A percentile compares a stretch with the other conserved stretches of the same genome.
Evolutionary conservation across 2,797 vertebrate species (phyloP).

Genomic region (Semaprochilodus insignis): DNA sequence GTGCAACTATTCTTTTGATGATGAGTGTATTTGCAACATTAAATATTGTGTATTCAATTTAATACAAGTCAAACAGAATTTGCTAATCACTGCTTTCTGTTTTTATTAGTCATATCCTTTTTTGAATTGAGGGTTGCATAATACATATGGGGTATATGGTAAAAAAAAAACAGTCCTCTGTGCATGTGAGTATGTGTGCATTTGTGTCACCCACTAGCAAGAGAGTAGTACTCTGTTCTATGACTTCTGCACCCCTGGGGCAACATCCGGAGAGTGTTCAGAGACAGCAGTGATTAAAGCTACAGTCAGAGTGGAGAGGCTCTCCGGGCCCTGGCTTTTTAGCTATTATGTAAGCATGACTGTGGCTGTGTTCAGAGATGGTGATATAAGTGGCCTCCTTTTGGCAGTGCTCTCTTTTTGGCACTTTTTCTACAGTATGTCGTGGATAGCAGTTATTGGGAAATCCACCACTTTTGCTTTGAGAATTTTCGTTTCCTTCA

Average conservation of each 20-base stretch:
- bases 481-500: background rate
- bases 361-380: background rate
- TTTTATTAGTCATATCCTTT: too few species aligned
- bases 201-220: conserved; percentile 27
- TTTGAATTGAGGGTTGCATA: too few species aligned
- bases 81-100: too few species aligned
- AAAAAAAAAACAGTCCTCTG: background rate
- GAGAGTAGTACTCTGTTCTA: background rate
- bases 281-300: conserved; percentile 30
- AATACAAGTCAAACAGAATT: too few species aligned
- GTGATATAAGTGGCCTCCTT: background rate
- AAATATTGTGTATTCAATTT: too few species aligned
- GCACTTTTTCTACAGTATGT: background rate
- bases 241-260: conserved; percentile 16
- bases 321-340: conserved; percentile 3
- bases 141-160: background rate
- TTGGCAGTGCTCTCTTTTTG: background rate
- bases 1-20: too few species aligned
- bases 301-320: conserved; percentile 28
- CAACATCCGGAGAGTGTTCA: conserved; percentile 15
- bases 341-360: conserved; percentile 10
- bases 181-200: conserved; percentile 45
- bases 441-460: background rate
- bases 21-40: too few species aligned
- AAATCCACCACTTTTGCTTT: background rate